Base-by-base conservation (phyloP, 2,113 vertebrate genomes). In the Puffinus mauretanicus region DNA sequence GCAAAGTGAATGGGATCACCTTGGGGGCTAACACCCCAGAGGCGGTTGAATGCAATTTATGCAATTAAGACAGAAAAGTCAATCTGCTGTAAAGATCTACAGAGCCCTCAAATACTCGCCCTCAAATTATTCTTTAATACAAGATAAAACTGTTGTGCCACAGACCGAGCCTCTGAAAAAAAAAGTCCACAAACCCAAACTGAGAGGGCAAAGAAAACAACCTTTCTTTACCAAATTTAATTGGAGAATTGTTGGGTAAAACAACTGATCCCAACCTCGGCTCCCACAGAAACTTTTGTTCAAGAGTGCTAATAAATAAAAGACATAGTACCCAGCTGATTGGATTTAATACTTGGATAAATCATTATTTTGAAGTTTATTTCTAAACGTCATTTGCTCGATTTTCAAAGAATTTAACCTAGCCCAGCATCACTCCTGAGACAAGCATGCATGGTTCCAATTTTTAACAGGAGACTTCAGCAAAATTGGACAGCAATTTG, bases 51-150 rank as follows among this genome's bases (percentile, higher is more conserved):
- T 7, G 34, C 49, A 85, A 72, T 94, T 94, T 69, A 67, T 25
- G 34, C 88, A 91, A 95, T 94, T 94, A 85, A 77, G 54, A 78
- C 20, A 72, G 60, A 83, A 86, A 93, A 95, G 76, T 78, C 82
- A 71, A 83, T 86, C 57, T 73, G 46, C 69, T 75, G 72, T 73
- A 15, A 95, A 78, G 47, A 79, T 70, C 79, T 73, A 57, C 49
- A 80, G 49, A 90, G 86, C 27, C 42, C 61, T 71, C 20, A 49
- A 80, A 86, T 21, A 36, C 24, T 65, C 4, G 0, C 8, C 36
- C 36, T 38, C 36, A 38, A 38, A 38, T 38, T 38, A 38, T 25
- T 81, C 57, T 69, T 90, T 61, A 67, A 60, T 27, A n/a, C 1
- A 15, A 64, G 54, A 44, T 14, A 44, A 40, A 83, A 64, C 12